phyloP scores from a whole-genome alignment of 2,797 vertebrate genomes.

The Emys orbicularis region DNA sequence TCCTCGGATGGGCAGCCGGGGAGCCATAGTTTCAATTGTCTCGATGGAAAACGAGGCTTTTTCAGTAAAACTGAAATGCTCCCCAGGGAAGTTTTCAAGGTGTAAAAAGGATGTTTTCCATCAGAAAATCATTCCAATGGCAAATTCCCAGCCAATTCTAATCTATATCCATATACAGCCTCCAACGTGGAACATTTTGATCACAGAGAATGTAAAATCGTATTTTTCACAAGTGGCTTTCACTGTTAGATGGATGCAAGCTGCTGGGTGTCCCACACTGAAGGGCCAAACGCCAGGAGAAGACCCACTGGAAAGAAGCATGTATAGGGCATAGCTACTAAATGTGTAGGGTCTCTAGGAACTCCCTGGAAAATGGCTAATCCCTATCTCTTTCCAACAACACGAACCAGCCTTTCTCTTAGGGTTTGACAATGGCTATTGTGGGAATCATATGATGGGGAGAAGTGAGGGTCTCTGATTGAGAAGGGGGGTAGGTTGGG shows the following conservation, averaged over 20 bases:
- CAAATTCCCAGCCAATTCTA: background rate
- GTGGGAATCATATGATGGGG: background rate
- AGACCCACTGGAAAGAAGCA: background rate
- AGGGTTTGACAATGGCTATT: background rate
- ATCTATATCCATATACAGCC: background rate
- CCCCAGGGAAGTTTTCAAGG: background rate
- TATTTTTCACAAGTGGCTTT: background rate
- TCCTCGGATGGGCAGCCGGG: background rate
- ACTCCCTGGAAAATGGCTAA: background rate
- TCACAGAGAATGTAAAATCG: background rate
- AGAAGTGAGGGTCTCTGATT: background rate
- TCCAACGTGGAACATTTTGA: background rate
- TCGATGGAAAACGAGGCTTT: background rate
- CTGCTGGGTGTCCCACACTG: background rate
- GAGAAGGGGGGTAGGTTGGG: background rate
- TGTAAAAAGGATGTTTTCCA: background rate
- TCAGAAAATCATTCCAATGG: background rate
- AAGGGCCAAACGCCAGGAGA: background rate
- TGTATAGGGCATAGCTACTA: background rate
- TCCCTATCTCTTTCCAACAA: background rate
- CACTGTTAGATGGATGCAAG: background rate
- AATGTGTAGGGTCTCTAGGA: background rate
- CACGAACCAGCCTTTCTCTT: background rate
- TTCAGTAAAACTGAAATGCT: background rate
- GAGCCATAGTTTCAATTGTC: background rate